Conservation (phyloP, 2,888 invertebrate species). For the Dasysyrphus tricinctus region DNA sequence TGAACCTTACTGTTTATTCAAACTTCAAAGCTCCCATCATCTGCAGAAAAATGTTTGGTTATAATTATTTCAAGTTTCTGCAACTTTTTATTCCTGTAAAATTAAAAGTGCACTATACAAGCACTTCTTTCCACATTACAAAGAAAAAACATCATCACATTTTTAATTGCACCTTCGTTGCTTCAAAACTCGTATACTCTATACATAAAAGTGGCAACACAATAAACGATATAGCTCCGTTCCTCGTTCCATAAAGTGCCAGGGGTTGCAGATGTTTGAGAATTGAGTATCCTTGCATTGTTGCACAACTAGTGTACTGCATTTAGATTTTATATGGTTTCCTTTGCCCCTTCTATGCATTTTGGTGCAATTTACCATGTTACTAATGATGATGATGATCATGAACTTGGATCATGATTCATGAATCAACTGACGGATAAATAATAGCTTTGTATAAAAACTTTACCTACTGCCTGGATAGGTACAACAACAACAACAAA, state of each 20-base stretch:
- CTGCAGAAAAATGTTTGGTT: not conserved
- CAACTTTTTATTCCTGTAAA: not conserved
- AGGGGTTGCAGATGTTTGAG: slow-evolving; percentile 59
- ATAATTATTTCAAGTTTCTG: slow-evolving; percentile 7
- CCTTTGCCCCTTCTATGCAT: not conserved
- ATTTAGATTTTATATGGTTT: slow-evolving; percentile 48
- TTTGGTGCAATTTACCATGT: slow-evolving; percentile 13
- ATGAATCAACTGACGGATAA: slow-evolving; percentile 60
- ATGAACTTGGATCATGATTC: slow-evolving; percentile 72
- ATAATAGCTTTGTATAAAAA: slow-evolving; percentile 48
- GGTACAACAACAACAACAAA: slow-evolving; percentile 22
- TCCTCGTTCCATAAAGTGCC: slow-evolving; percentile 19
- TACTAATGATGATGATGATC: slow-evolving; percentile 65
- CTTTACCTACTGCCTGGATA: not conserved
- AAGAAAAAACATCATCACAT: slow-evolving; percentile 16
- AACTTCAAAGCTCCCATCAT: not conserved
- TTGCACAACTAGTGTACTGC: slow-evolving; percentile 57
- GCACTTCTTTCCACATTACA: not conserved
- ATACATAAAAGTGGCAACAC: slow-evolving; percentile 14
- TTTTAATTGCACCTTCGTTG: slow-evolving; percentile 33
- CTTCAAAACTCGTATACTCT: not conserved
- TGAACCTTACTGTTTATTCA: no score
- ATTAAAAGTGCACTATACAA: slow-evolving; percentile 6
- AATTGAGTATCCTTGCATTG: slow-evolving; percentile 59
- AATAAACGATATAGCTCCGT: slow-evolving; percentile 43